Conservation (phyloP, 2,113 vertebrate species). For the Paraplagusia blochii region DNA sequence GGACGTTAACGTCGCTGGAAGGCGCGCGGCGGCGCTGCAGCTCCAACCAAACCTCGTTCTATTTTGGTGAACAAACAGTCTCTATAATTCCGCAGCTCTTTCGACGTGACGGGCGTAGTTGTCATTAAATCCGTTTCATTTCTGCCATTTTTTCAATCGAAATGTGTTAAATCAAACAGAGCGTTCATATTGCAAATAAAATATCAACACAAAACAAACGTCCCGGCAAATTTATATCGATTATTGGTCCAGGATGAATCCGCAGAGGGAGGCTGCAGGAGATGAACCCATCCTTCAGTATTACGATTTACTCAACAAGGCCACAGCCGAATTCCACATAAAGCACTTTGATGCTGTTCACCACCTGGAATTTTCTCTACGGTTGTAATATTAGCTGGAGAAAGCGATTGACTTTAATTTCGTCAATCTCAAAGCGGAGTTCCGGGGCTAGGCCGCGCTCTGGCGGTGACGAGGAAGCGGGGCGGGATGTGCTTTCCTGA, state of each 20-base stretch:
- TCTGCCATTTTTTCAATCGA: background rate
- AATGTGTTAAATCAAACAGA: background rate
- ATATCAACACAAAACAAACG: background rate
- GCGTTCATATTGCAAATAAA: background rate
- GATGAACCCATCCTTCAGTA: conserved; percentile 17
- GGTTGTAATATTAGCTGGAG: background rate
- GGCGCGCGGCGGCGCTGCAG: background rate
- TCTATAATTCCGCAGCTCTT: background rate
- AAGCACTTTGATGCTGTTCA: background rate
- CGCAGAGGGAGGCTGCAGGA: conserved; percentile 31
- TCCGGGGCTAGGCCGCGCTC: conserved; percentile 32
- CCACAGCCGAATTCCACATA: background rate
- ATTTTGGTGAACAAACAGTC: background rate
- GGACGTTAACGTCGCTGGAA: background rate
- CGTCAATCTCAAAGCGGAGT: background rate
- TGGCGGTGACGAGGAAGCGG: conserved; percentile 47
- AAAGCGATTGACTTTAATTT: background rate
- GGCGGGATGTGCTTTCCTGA: background rate
- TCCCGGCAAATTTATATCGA: background rate
- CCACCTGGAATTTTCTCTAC: background rate
- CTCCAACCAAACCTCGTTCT: background rate
- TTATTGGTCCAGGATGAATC: background rate
- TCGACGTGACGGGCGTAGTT: background rate
- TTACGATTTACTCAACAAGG: background rate
- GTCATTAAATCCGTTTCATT: background rate